Conservation (phyloP, 2,888 invertebrate species). For the Caenorhabditis sinica region DNA sequence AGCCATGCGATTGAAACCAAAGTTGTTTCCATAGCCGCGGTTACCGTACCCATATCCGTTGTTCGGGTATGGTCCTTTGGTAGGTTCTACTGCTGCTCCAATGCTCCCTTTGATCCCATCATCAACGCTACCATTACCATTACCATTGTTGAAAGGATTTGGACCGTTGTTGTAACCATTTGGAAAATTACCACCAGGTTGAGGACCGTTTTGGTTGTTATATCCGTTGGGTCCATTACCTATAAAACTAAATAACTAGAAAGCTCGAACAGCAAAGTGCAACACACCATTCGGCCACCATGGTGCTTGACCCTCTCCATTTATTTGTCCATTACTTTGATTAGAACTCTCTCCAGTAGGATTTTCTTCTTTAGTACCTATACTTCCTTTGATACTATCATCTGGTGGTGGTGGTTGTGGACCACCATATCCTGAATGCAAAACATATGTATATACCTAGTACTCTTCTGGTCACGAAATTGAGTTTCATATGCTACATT, state of each 20-base stretch:
- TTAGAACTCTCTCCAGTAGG: slow-evolving; percentile 19
- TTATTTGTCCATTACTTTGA: slow-evolving; percentile 17
- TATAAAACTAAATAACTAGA: neutral
- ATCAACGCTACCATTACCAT: slow-evolving; percentile 8
- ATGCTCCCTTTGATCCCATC: slow-evolving; percentile 56
- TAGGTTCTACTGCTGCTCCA: slow-evolving; percentile 50
- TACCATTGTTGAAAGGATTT: slow-evolving; percentile 28
- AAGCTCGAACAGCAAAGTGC: neutral
- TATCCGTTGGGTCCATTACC: slow-evolving; percentile 46
- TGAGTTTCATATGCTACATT: slow-evolving; percentile 18
- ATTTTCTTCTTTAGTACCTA: slow-evolving; percentile 46
- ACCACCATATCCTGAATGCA: slow-evolving; percentile 43
- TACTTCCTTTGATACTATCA: slow-evolving; percentile 56
- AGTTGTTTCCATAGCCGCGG: slow-evolving; percentile 13
- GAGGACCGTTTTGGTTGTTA: slow-evolving; percentile 26
- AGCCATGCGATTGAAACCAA: slow-evolving; percentile 48
- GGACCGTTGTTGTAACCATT: slow-evolving; percentile 50
- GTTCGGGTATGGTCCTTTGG: slow-evolving; percentile 27
- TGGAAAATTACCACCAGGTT: slow-evolving; percentile 21
- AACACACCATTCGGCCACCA: slow-evolving; percentile 58
- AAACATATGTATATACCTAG: neutral
- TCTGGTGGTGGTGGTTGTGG: slow-evolving; percentile 45
- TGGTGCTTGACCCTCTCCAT: slow-evolving; percentile 33
- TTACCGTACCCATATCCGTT: slow-evolving; percentile 36
- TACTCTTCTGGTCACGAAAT: neutral